These are phyloP conservation scores for Diploptera punctata DNA, from an alignment of 2,888 invertebrate genomes.

Conservation along the genomic window DNA sequence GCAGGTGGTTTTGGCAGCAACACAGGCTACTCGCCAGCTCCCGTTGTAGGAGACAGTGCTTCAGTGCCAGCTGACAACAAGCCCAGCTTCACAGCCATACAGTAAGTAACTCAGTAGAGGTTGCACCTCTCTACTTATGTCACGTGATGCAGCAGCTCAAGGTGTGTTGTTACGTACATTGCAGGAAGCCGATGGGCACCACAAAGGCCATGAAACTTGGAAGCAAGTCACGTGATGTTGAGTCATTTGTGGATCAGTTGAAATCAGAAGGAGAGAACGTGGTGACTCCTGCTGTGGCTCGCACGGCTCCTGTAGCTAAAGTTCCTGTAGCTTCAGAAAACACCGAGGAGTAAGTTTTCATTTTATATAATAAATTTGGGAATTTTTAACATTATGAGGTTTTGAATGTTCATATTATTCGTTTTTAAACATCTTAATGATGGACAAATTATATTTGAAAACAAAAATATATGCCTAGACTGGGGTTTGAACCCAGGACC, in stretches of 20 bases:
- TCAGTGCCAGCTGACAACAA: constrained; percentile 46
- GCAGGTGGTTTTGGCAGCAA: constrained; percentile 59
- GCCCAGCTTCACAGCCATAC: constrained; percentile 47
- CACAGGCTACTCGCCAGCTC: constrained; percentile 55
- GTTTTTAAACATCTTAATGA: no score
- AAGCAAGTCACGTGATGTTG: constrained; percentile 91
- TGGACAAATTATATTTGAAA: no score
- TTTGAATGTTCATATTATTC: no score
- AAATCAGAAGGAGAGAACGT: constrained; percentile 94
- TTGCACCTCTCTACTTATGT: no score
- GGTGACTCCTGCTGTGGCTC: constrained; percentile 44
- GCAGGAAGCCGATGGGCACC: constrained; percentile 54
- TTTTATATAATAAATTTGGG: no score
- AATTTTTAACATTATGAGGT: no score
- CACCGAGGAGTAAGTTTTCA: constrained; percentile 56
- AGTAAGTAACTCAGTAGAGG: constrained; percentile 44
- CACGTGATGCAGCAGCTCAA: no score
- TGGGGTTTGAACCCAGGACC: no score
- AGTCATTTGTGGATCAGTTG: constrained; percentile 94
- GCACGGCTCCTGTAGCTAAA: constrained; percentile 44
- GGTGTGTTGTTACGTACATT: no score
- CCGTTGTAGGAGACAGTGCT: constrained; percentile 60
- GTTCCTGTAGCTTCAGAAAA: constrained; percentile 48
- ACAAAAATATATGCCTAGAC: no score
- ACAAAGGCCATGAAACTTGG: constrained; percentile 90